Evolutionary conservation across 2,888 invertebrate species (phyloP), one percentile per base, ranked within the genome.

Genomic region (Chesias legatella): DNA sequence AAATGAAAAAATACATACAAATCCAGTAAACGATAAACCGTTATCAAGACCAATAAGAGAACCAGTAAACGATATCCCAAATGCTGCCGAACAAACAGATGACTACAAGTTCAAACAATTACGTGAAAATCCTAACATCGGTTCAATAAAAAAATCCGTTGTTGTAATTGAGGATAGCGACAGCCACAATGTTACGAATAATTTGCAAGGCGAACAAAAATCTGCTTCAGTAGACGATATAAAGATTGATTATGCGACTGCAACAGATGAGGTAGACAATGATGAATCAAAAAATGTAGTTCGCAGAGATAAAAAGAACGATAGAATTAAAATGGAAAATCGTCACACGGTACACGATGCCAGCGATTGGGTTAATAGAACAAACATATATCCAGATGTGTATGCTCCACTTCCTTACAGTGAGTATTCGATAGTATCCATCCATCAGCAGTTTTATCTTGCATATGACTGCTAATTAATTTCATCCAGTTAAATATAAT

Each of bases 391-490:
- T 78, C 93, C 94, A 47, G 90, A 93, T 71, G 90, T 95, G 57
- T 94, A 94, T 74, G 93, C 93, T 51, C 93, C 93, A 55, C 89
- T 91, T 57, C 93, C 93, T 43, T 93, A 93, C 82, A 94, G 94
- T 94, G 90, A 92, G 94, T 94, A 90, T 65, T 33, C 10, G 26
- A 23, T 11, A 31, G 13, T 17, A 17, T 17, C 5, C 13, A 2
- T 17, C 13, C 5, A 17, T 17, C 5, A 17, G 3, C 5, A 17
- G 13, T 2, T 17, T 3, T 17, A n/a, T n/a, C n/a, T n/a, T n/a
- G n/a, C n/a, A n/a, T n/a, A n/a, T 17, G 13, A 17, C 13, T 5
- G 3, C 13, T 17, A 5, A 17, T 17, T 3, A 17, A 17, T 17
- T 3, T 48, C 6, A 4, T 10, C 10, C 3, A 9, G 21, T 32